Evolutionary conservation across 2,888 invertebrate species (phyloP).

Genomic region (Synergus itoensis): DNA sequence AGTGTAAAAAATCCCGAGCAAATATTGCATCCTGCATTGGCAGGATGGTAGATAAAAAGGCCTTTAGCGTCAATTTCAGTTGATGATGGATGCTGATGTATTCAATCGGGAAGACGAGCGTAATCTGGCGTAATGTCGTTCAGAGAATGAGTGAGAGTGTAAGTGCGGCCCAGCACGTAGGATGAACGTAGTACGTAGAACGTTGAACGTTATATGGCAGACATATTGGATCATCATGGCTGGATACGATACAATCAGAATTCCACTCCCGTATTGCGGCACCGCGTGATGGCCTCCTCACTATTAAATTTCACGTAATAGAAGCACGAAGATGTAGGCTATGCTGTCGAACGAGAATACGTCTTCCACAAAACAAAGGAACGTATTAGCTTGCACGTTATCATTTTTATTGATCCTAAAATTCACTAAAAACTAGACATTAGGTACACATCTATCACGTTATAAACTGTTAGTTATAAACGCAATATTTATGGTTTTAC

Average conservation of each 20-base stretch:
- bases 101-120: slow-evolving; percentile 47
- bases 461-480: no score
- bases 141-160: slow-evolving; percentile 44
- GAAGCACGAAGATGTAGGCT: slow-evolving; percentile 61
- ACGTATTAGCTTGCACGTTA: neutral
- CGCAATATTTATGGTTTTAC: no score
- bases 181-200: slow-evolving; percentile 25
- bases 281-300: slow-evolving; percentile 62
- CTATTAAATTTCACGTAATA: slow-evolving; percentile 70
- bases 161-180: neutral
- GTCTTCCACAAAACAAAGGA: neutral
- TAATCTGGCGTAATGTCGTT: slow-evolving; percentile 68
- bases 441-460: neutral
- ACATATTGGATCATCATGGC: slow-evolving; percentile 71
- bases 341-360: neutral
- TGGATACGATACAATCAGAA: slow-evolving; percentile 72
- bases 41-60: slow-evolving; percentile 16
- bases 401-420: neutral
- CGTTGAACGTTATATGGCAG: slow-evolving; percentile 62
- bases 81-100: slow-evolving; percentile 41
- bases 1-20: neutral
- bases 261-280: slow-evolving; percentile 61
- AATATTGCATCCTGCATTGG: slow-evolving; percentile 16
- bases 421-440: neutral
- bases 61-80: slow-evolving; percentile 31